Base-by-base conservation (phyloP, 2,113 vertebrate species). In the Eulemur macaco region DNA sequence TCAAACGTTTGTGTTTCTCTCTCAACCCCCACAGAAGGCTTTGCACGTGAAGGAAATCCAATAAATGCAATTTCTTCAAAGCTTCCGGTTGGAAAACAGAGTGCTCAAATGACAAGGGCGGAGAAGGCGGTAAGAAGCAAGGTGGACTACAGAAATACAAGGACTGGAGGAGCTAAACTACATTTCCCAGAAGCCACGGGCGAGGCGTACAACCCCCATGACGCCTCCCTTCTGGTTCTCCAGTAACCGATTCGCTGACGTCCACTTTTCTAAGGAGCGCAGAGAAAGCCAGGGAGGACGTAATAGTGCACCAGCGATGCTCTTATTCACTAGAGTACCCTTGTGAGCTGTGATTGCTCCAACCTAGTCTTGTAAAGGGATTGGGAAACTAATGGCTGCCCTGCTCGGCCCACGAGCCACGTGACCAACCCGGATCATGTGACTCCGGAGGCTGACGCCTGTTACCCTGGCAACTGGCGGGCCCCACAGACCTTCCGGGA, bases 381-480 rank as follows among this genome's bases (percentile, higher is more conserved):
- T 54, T 15, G 8, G 42, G 42, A 77, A 29, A 11, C 39, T 2
- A 9, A 5, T 0, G 0, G 3, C 29, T 1, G 2, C 10, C 54
- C 11, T 0, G 0, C 0, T 0, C 42, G 2, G 12, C 2, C 29
- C 23, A 0, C 0, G 3, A 5, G 34, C 52, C 96, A 88, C 50
- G 86, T 96, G 97, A 89, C 42, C 6, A 0, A 0, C 0, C 0
- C 0, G 2, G 5, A 6, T 96, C 98, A 97, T 4, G 89, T 97
- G 97, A 95, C 56, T 1, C 6, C 1, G 0, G 47, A 50, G 56
- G 50, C 94, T 0, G 42, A 37, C 0, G 54, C 47, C 13, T n/a
- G 97, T 97, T 96, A 78, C 97, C 96, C 34, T 60, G 92, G 92
- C 95, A 94, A 98, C 98, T 25, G 13, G 37, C 0, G 7, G 82